A percentile compares a stretch with the other conserved stretches of the same genome.
These are phyloP conservation scores for Dallia pectoralis DNA, from an alignment of 2,797 vertebrate genomes.

Conservation along the genomic window DNA sequence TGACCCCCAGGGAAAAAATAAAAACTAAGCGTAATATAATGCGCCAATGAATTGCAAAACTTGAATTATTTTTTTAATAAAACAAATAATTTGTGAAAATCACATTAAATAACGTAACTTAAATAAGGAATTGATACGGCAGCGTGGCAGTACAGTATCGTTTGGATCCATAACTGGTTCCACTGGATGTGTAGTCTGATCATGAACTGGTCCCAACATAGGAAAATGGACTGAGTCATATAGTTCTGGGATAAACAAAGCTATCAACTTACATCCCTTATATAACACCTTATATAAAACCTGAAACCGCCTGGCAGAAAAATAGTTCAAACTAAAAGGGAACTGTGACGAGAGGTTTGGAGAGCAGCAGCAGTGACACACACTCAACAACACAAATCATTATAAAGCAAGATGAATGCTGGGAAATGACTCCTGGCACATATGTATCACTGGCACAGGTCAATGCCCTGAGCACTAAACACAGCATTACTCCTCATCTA, in stretches of 20 bases:
- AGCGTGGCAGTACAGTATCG: too few relatives aligned
- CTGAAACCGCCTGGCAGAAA: background rate
- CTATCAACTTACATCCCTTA: constrained; percentile 5
- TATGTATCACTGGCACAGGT: background rate
- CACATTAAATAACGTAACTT: too few relatives aligned
- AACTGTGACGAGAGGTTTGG: background rate
- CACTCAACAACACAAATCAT: background rate
- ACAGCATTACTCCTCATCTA: background rate
- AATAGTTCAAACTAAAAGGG: background rate
- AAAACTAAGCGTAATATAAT: too few relatives aligned
- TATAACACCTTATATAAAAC: too few relatives aligned
- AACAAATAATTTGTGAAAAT: too few relatives aligned
- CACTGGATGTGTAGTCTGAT: background rate
- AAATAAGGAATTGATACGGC: too few relatives aligned
- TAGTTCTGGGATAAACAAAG: background rate
- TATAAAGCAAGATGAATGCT: background rate
- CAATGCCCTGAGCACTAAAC: background rate
- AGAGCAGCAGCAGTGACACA: background rate
- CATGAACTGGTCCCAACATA: background rate
- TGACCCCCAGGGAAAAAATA: too few relatives aligned
- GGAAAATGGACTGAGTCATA: constrained; percentile 2
- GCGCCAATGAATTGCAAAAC: too few relatives aligned
- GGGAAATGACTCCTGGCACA: background rate
- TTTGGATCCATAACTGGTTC: background rate
- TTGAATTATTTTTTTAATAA: too few relatives aligned